Evolutionary conservation across 2,888 invertebrate genomes (phyloP), one percentile per base, ranked within the genome.

Genomic region (Phortica magna): DNA sequence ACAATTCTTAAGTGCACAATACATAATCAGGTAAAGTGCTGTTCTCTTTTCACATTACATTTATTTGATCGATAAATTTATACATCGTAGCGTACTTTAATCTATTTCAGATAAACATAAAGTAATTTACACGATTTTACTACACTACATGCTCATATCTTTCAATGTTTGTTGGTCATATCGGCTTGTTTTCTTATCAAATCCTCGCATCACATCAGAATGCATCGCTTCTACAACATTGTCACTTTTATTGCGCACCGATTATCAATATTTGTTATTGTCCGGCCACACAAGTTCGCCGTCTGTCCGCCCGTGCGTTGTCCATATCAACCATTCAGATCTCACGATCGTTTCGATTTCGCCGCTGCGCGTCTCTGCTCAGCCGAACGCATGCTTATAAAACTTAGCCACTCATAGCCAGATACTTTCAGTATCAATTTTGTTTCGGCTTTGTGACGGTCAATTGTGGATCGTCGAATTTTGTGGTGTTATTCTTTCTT

Each of bases 351-450:
- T 14, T 48, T 48, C 48, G 48, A 14, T 14, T 48, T 48, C 48
- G 48, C 1, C 7, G 10, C 14, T 2, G 10, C 48, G 48, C 14
- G 2, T 9, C 14, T 48, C 10, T 48, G 48, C 48, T 48, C 10
- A 5, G 48, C 48, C 14, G 48, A 48, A 14, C 48, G 31, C 31
- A 31, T 4, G 57, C 61, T 79, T 85, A 86, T 88, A 86, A 85
- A 86, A 81, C 76, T 68, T 76, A 78, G 78, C 76, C 80, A 76
- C 19, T 78, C 76, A 41, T 74, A 76, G 76, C 74, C 73, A 70
- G 81, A 76, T 76, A 73, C 72, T 86, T 87, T 84, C 80, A 86
- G 88, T 86, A 79, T 82, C 75, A 72, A 71, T 80, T 87, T 75
- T 79, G 57, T 75, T 73, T 79, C 78, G 79, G 64, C 31, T 5